Evolutionary conservation across 2,113 vertebrate species (phyloP).

Genomic region (Prionailurus bengalensis): DNA sequence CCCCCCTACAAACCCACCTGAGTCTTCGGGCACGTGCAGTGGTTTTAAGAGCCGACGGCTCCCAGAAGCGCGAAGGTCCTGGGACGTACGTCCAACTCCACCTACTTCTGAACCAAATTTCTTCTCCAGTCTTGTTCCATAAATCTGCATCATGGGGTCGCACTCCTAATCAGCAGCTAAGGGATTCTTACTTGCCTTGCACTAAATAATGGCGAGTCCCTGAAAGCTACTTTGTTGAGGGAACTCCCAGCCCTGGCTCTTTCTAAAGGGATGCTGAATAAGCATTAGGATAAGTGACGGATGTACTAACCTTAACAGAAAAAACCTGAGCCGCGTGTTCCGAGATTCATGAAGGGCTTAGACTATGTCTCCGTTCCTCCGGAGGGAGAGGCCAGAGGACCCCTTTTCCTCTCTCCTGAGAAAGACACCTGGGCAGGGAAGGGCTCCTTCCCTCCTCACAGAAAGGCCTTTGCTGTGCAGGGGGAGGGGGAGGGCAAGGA

Average conservation of each 20-base stretch:
- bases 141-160: background rate
- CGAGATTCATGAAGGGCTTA: background rate
- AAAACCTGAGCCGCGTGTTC: background rate
- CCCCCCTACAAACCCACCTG: too few species aligned
- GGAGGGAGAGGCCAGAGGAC: background rate
- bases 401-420: background rate
- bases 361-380: background rate
- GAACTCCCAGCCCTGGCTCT: background rate
- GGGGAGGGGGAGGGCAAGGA: fast-evolving
- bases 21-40: background rate
- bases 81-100: background rate
- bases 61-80: too few species aligned
- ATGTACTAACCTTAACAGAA: background rate
- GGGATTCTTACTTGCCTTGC: background rate
- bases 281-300: background rate
- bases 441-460: background rate
- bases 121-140: background rate
- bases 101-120: background rate
- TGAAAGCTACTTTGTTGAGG: background rate
- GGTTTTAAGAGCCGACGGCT: background rate
- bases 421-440: background rate
- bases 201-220: background rate
- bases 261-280: background rate
- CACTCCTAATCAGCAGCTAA: background rate
- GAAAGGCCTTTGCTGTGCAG: background rate